Base-by-base conservation (phyloP, 2,113 vertebrate genomes). In the Saguinus midas region DNA sequence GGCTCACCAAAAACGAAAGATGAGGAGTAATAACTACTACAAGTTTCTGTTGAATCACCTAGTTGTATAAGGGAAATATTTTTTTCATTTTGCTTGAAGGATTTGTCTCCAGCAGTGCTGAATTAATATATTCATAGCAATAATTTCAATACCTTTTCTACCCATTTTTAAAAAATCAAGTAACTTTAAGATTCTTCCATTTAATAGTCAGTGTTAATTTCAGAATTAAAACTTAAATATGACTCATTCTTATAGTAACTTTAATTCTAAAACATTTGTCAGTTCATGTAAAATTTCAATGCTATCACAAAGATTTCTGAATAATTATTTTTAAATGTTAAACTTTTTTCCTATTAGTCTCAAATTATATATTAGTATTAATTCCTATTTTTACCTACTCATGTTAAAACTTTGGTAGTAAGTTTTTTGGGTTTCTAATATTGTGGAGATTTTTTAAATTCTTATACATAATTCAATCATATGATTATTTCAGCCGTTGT, bases 221-320 rank as follows among this genome's bases (percentile, higher is more conserved):
- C 27, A 10, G 25, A 72, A 72, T 76, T 29, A 94, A 87, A 87
- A 98, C 97, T 97, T 97, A 76, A 94, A 73, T 29, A 23, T 66
- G 20, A 35, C 95, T 94, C 21, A 86, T 97, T 98, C 87, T 86
- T 98, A 95, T 85, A 96, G 97, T 93, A 1, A 0, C 95, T 94
- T 96, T 96, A 97, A 95, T 88, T 98, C 97, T 98, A 95, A 95
- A 96, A 89, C 1, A 0, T 16, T 75, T 52, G 50, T 90, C 57
- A 32, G 58, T 78, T 83, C 73, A 90, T 68, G 3, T 82, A 70
- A 81, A 89, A 75, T 70, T 48, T 75, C 13, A 96, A 6, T 86
- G 1, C 12, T 95, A 16, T 83, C 82, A 97, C 88, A 94, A 96
- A 95, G 27, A 91, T 70, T 92, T 97, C 95, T 94, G 87, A 93